Conservation (phyloP, 2,113 vertebrate genomes). For the Microcebus murinus region DNA sequence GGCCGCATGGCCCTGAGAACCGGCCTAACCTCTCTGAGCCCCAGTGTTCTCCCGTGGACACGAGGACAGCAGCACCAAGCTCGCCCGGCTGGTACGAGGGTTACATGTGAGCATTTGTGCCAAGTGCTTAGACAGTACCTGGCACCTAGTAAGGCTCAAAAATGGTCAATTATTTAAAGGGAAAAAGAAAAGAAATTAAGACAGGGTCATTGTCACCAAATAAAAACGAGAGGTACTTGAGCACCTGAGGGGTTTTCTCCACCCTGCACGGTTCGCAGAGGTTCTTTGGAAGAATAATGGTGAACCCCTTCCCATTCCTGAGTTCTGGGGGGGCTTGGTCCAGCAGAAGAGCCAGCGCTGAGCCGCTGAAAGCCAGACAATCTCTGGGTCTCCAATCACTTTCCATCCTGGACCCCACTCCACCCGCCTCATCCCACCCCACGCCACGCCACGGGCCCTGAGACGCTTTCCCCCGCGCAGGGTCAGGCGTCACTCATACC, state of each 20-base stretch:
- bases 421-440: too few species aligned
- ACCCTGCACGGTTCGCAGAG: accelerated
- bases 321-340: not conserved
- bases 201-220: not conserved
- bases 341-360: not conserved
- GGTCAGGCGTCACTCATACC: not conserved
- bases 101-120: accelerated
- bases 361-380: not conserved
- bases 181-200: not conserved
- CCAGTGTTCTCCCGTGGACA: not conserved
- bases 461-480: not conserved
- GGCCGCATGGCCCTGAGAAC: accelerated
- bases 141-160: not conserved
- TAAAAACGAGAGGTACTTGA: not conserved
- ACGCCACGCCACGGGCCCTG: not conserved
- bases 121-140: not conserved
- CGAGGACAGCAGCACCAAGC: not conserved
- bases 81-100: not conserved
- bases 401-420: too few species aligned
- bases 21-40: not conserved
- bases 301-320: not conserved
- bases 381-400: not conserved
- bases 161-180: not conserved
- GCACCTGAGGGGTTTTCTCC: not conserved
- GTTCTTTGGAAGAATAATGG: not conserved